Base-by-base conservation (phyloP, 2,888 invertebrate genomes). In the Clepsis dumicolana region DNA sequence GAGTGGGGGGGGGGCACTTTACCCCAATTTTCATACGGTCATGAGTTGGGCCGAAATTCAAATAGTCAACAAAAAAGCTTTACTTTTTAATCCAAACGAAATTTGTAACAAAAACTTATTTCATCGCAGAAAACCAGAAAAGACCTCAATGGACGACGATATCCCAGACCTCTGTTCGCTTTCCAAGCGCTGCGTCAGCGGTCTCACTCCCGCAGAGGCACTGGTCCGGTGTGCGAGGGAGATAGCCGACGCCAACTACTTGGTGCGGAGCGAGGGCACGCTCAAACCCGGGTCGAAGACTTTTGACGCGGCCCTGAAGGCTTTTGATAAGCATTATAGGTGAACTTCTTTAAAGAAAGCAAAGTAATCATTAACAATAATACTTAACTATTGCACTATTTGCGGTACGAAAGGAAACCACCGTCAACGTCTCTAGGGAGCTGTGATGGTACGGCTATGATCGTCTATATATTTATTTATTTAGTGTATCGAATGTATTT, bases 241-340 rank as follows among this genome's bases (percentile, higher is more conserved):
- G 48, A 87, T 92, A 10, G 82, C 88, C 0, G 86, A 87, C 18
- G 82, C 86, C 0, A 85, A 78, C 79, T 90, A 82, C 77, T 73
- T 91, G 48, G 86, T 91, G 1, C 80, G 93, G 2, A 89, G 89
- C 56, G 93, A 93, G 57, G 74, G 77, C 1, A 93, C 91, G 0
- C 73, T 93, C 29, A 89, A 78, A 62, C 79, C 80, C 3, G 89
- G 88, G 10, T 86, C 87, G 0, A 72, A 82, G 0, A 83, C 83
- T 12, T 93, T 91, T 72, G 85, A 86, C 41, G 80, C 76, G 7
- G 91, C 93, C 16, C 74, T 93, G 70, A 85, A 84, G 69, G 80
- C 87, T 12, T 87, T 91, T 74, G 92, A 93, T 71, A 83, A 80
- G 70, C 92, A 93, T 80, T 90, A 87, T 74, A 86, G 85, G 93